Percentiles rank a stretch among this genome's conserved stretches.
phyloP scores from a whole-genome alignment of 2,888 invertebrate species.

The Acronicta leporina region DNA sequence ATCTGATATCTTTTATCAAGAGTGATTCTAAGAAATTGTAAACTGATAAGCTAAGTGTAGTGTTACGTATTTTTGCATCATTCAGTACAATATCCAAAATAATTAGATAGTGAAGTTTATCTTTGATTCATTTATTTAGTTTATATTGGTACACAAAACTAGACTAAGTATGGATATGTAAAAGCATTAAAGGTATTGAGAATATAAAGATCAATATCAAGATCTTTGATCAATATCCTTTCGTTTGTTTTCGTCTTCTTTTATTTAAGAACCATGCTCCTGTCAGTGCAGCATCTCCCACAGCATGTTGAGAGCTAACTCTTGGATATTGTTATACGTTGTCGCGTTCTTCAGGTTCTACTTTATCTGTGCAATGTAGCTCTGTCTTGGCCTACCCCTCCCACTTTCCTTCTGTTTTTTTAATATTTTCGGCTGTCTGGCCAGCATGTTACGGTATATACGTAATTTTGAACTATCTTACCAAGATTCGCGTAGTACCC shows the following conservation, averaged over 20 bases:
- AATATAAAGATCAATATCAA: slow-evolving; percentile 16
- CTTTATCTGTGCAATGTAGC: too few relatives aligned
- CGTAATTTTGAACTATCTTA: slow-evolving; percentile 69
- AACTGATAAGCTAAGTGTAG: slow-evolving; percentile 36
- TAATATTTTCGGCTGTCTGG: too few relatives aligned
- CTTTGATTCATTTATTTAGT: slow-evolving; percentile 29
- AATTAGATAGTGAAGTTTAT: slow-evolving; percentile 20
- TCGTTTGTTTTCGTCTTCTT: too few relatives aligned
- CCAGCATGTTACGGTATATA: too few relatives aligned
- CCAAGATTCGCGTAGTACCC: slow-evolving; percentile 88
- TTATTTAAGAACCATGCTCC: too few relatives aligned
- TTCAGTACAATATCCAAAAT: slow-evolving; percentile 16
- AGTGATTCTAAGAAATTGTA: slow-evolving; percentile 27
- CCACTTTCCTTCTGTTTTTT: too few relatives aligned
- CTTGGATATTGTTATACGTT: too few relatives aligned
- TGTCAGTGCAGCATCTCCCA: too few relatives aligned
- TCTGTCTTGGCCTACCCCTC: too few relatives aligned
- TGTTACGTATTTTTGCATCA: background rate
- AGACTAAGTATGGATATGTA: background rate
- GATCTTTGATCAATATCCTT: slow-evolving; percentile 3
- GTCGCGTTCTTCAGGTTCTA: too few relatives aligned
- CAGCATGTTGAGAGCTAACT: too few relatives aligned
- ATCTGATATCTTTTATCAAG: slow-evolving; percentile 17
- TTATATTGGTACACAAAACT: slow-evolving; percentile 19
- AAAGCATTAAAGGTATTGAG: slow-evolving; percentile 8